Base-by-base conservation (phyloP, 2,797 vertebrate genomes). In the Bovichtus diacanthus region DNA sequence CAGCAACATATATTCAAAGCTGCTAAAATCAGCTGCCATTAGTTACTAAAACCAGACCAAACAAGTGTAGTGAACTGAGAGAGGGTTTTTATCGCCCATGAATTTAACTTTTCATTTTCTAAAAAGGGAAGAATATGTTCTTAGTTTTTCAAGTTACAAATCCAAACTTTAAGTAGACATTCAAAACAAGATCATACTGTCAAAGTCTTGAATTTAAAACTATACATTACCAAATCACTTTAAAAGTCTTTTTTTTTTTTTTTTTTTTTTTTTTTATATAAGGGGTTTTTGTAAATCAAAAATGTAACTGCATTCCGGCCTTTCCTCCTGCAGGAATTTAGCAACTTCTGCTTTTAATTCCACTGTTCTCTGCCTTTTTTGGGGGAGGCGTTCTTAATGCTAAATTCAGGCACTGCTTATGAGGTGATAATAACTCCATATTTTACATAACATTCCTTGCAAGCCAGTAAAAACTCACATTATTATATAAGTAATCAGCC, bases 41-140 rank as follows among this genome's bases (percentile, higher is more conserved):
- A 38, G 19, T 34, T 46, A 53, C 0, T 29, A 27, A 38, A 70
- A 54, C 6, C 19, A 68, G 41, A 23, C n/a, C 0, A 47, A 36
- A 8, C 4, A 6, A 51, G 9, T 46, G 0, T 0, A 68, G 18
- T 23, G 5, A 59, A n/a, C 21, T 1, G 34, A 16, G 15, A 5
- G 2, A 50, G 9, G 0, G 13, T 34, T 34, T 53, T 61, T 2
- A 51, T 59, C 18, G 0, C 7, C 44, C 0, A 29, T 19, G 0
- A 25, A 56, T 38, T 36, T 12, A 19, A 46, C 27, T 44, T 23
- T 54, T 16, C 12, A 67, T 47, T n/a, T n/a, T n/a, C n/a, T n/a
- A n/a, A n/a, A n/a, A n/a, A 19, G 29, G 23, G 11, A 11, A 16
- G 16, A 46, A 5, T 18, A 0, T 1, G 2, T 53, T 58, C 7